Conservation (phyloP, 1,140 invertebrate genomes). For the Glossosoma conforme region DNA sequence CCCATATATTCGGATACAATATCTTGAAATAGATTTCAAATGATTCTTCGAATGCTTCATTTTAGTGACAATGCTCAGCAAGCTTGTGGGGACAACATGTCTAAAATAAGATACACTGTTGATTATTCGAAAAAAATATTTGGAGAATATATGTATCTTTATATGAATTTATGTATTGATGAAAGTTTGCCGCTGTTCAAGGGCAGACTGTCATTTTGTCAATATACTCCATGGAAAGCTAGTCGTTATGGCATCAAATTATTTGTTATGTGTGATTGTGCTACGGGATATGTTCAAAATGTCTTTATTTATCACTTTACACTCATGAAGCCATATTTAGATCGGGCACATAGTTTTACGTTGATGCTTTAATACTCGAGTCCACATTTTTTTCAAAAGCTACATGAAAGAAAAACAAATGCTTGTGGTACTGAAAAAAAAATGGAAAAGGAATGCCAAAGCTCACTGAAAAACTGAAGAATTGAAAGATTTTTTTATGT, state of each 20-base stretch:
- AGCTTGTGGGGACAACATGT: too few species aligned
- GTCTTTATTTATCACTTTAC: conserved; percentile 36
- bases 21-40: too few species aligned
- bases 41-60: too few species aligned
- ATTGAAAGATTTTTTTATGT: too few species aligned
- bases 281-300: conserved; percentile 37
- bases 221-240: conserved; percentile 34
- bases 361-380: conserved; percentile 34
- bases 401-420: conserved; percentile 30
- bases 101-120: too few species aligned
- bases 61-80: too few species aligned
- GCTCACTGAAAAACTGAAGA: conserved; percentile 31
- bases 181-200: conserved; percentile 33
- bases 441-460: conserved; percentile 32
- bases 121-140: conserved; percentile 1
- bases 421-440: conserved; percentile 32
- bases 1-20: too few species aligned
- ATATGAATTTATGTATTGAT: conserved; percentile 29
- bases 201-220: conserved; percentile 32
- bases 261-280: conserved; percentile 31
- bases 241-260: conserved; percentile 33
- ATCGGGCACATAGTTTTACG: conserved; percentile 32
- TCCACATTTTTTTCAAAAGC: conserved; percentile 27
- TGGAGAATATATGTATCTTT: conserved; percentile 6
- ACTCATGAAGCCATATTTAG: conserved; percentile 31